Conservation (phyloP, 1,140 invertebrate species). For the Drosophila subobscura region DNA sequence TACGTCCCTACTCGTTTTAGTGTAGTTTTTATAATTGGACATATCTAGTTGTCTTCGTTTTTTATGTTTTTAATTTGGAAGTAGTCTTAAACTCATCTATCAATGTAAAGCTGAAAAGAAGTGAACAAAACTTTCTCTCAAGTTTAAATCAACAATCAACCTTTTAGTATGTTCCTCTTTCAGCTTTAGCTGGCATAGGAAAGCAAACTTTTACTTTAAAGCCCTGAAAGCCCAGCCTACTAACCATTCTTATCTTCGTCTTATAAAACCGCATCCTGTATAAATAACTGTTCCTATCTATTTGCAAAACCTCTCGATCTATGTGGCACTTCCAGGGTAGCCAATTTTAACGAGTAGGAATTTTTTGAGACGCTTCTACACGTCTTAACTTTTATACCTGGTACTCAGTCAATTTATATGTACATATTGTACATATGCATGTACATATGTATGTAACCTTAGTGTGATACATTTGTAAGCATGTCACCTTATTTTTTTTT, state of each 20-base stretch:
- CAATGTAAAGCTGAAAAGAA: constrained; percentile 27
- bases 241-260: constrained; percentile 8
- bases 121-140: constrained; percentile 39
- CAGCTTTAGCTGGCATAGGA: neutral
- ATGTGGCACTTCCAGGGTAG: too few species aligned
- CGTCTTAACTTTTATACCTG: too few species aligned
- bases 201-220: constrained; percentile 8
- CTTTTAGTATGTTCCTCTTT: constrained; percentile 12
- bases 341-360: too few species aligned
- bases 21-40: constrained; percentile 76
- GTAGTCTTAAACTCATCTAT: constrained; percentile 46
- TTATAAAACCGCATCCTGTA: constrained; percentile 54
- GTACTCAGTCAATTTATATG: too few species aligned
- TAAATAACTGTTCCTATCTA: constrained; percentile 48
- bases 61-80: constrained; percentile 37
- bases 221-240: constrained; percentile 3
- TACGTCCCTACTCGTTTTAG: constrained; percentile 27
- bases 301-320: constrained; percentile 1
- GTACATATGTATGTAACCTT: too few species aligned
- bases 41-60: constrained; percentile 56
- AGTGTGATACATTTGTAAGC: too few species aligned
- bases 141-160: constrained; percentile 76
- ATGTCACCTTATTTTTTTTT: too few species aligned
- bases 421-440: too few species aligned
- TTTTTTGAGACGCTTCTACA: too few species aligned